Evolutionary conservation across 2,113 vertebrate species (phyloP), one percentile per base, ranked within the genome.

Genomic region (Euleptes europaea): DNA sequence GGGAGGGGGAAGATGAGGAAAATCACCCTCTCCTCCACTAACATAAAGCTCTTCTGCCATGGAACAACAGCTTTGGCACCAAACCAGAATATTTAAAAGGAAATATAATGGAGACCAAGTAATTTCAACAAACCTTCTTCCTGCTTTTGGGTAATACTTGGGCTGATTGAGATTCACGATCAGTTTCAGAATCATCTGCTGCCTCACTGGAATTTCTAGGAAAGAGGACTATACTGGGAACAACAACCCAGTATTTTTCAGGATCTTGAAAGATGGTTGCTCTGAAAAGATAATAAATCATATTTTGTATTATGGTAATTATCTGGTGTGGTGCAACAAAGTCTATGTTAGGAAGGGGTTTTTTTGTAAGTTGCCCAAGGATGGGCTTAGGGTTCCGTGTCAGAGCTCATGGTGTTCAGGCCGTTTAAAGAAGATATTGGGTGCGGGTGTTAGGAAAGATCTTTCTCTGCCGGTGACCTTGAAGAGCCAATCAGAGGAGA

Each of bases 91-190:
- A 51, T 28, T 31, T 23, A 35, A 69, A 28, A 49, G 13, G 31
- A 5, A 71, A 70, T 7, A 8, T 65, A 70, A 35, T 70, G 15
- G 57, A 78, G 28, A 44, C 21, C 40, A 72, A 65, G 23, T 21
- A 11, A 85, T 85, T 85, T 73, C 75, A 73, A 70, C 84, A 49
- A 72, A 85, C 84, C 84, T 85, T 85, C 77, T 80, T 85, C 26
- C 84, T 85, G 38, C 84, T 80, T 79, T 54, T 85, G 38, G 67
- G 12, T 31, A 76, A 60, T 47, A 10, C 15, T 31, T 49, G 63
- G 26, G 3, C n/a, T 72, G 47, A 15, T 5, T 80, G 79, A 54
- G 69, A 12, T 21, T 31, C n/a, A 72, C 72, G 40, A 38, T 0
- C 77, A 42, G 23, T 1, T 63, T 60, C 19, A 14, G 49, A 33